A percentile compares a stretch with the other conserved stretches of the same genome.
Evolutionary conservation across 2,113 vertebrate species (phyloP).

Genomic region (Microcebus griseorufus): DNA sequence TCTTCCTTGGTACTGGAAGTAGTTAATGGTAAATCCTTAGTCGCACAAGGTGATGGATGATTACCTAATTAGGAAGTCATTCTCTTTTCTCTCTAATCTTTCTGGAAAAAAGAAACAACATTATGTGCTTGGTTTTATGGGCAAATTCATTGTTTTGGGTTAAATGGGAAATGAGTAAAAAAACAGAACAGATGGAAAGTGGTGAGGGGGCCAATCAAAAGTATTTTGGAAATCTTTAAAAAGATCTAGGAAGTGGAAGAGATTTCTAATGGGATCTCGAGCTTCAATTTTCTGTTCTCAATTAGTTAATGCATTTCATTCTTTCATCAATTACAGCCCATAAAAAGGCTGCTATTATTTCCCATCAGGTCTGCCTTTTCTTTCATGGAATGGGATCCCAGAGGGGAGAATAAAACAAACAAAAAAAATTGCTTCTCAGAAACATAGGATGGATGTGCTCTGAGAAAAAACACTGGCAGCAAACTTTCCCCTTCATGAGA

Average conservation of each 20-base stretch:
- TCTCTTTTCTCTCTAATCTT: slow-evolving; percentile 22
- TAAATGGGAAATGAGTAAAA: neutral
- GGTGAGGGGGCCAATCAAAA: slow-evolving; percentile 50
- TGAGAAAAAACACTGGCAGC: slow-evolving; percentile 59
- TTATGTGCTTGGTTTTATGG: slow-evolving; percentile 54
- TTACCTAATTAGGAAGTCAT: slow-evolving; percentile 57
- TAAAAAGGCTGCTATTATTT: slow-evolving; percentile 62
- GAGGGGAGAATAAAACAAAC: slow-evolving; percentile 32
- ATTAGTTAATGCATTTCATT: slow-evolving; percentile 75
- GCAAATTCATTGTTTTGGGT: slow-evolving; percentile 55
- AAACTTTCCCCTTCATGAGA: neutral
- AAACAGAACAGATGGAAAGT: slow-evolving; percentile 39
- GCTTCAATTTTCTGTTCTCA: slow-evolving; percentile 75
- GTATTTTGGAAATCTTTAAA: slow-evolving; percentile 66
- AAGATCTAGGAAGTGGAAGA: slow-evolving; percentile 62
- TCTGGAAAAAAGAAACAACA: neutral
- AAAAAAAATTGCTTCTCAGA: slow-evolving; percentile 64
- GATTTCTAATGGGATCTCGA: slow-evolving; percentile 65
- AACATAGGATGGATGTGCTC: slow-evolving; percentile 57
- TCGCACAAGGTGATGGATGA: slow-evolving; percentile 7
- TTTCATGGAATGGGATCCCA: slow-evolving; percentile 66
- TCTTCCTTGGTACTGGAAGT: neutral
- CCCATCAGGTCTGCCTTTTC: slow-evolving; percentile 54
- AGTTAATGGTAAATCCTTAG: slow-evolving; percentile 31
- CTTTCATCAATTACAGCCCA: slow-evolving; percentile 75